phyloP scores from a whole-genome alignment of 2,888 invertebrate species.

The Morpho deidamia region DNA sequence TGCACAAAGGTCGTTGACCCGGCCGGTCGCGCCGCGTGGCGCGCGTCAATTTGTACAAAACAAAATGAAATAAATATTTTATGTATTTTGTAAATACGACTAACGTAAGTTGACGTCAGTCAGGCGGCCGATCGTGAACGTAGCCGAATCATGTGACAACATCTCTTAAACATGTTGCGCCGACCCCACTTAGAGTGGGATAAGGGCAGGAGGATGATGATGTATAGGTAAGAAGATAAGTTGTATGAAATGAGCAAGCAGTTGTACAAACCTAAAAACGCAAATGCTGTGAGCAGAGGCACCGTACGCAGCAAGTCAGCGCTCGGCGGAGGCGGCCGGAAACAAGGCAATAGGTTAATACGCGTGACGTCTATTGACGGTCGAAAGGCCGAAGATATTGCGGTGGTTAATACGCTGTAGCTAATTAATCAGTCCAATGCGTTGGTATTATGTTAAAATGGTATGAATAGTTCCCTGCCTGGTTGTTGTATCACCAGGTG shows the following conservation, averaged over 20 bases:
- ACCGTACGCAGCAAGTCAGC: slow-evolving; percentile 62
- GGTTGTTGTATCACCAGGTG: neutral
- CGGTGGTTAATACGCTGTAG: slow-evolving; percentile 5
- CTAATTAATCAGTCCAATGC: neutral
- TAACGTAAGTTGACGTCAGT: no score
- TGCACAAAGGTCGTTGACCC: no score
- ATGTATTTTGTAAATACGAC: no score
- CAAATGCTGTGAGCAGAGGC: slow-evolving; percentile 73
- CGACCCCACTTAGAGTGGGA: no score
- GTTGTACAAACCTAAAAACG: slow-evolving; percentile 73
- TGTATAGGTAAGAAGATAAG: neutral
- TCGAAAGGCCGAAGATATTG: slow-evolving; percentile 3
- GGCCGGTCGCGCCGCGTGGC: no score
- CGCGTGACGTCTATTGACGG: slow-evolving; percentile 26
- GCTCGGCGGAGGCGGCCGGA: slow-evolving; percentile 61
- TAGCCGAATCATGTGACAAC: no score
- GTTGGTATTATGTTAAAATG: neutral
- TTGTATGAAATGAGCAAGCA: slow-evolving; percentile 46
- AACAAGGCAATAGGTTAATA: slow-evolving; percentile 65
- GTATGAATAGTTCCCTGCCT: neutral
- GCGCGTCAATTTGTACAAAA: no score
- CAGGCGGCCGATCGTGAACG: no score
- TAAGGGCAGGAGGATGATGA: no score
- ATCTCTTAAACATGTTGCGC: no score
- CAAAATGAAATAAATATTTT: no score